Percentiles rank a stretch among this genome's conserved stretches.
Evolutionary conservation across 2,113 vertebrate species (phyloP).

Genomic region (Ceuthmochares aereus): DNA sequence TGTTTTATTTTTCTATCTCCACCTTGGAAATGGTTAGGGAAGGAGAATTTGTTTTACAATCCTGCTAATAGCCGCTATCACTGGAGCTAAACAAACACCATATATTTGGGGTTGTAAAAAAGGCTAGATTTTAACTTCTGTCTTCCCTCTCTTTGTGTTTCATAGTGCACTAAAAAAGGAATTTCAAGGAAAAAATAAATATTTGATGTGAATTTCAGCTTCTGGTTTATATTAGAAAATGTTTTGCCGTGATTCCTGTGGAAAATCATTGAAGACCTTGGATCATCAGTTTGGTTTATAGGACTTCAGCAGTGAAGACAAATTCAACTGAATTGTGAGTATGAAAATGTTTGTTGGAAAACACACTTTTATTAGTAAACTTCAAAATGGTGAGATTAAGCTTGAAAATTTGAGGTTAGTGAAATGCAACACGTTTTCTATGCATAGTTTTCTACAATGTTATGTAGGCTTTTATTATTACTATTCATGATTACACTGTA

Average conservation of each 20-base stretch:
- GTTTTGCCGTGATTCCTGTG: not conserved
- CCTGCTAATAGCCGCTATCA: fast-evolving
- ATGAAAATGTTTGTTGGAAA: not conserved
- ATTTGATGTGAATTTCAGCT: not conserved
- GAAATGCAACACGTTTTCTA: not conserved
- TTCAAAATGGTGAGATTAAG: not conserved
- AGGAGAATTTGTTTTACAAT: fast-evolving
- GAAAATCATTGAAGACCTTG: not conserved
- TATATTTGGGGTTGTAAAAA: not conserved
- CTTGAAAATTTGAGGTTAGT: not conserved
- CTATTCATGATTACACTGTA: fast-evolving
- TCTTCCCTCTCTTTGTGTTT: not conserved
- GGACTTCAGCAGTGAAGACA: not conserved
- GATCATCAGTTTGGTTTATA: not conserved
- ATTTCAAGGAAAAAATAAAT: not conserved
- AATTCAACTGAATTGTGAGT: not conserved
- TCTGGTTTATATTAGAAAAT: not conserved
- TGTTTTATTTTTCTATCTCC: not conserved
- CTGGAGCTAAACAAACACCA: not conserved
- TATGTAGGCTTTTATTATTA: not conserved
- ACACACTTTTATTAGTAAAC: not conserved
- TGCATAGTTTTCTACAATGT: not conserved
- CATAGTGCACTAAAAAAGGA: not conserved
- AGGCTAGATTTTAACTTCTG: not conserved
- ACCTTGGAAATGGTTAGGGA: not conserved